Evolutionary conservation across 2,888 invertebrate genomes (phyloP).

Genomic region (Trichogramma dendrolimi): DNA sequence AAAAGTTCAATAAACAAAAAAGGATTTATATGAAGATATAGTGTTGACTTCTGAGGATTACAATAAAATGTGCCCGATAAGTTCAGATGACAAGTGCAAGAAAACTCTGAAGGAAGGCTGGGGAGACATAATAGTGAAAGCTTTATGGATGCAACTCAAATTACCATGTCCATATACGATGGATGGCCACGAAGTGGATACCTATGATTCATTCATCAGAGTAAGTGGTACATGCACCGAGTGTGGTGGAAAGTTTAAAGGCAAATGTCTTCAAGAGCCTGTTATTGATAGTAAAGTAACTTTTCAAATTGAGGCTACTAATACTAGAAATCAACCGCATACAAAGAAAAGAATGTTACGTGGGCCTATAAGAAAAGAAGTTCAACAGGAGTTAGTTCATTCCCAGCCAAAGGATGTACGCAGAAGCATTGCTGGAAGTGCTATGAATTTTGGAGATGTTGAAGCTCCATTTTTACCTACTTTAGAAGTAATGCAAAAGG

Average conservation of each 20-base stretch:
- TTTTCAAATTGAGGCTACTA: not conserved
- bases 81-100: too few relatives aligned
- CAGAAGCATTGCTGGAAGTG: not conserved
- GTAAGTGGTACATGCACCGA: conserved; percentile 1
- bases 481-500: not conserved
- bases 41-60: too few relatives aligned
- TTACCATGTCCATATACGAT: not conserved
- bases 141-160: not conserved
- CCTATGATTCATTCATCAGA: not conserved
- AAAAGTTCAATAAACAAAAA: too few relatives aligned
- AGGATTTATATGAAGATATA: too few relatives aligned
- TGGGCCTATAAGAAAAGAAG: not conserved
- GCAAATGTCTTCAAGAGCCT: not conserved
- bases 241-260: not conserved
- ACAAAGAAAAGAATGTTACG: not conserved
- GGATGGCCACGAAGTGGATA: not conserved
- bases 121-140: not conserved
- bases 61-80: too few relatives aligned
- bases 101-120: not conserved
- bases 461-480: not conserved
- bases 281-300: not conserved
- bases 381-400: not conserved
- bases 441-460: not conserved
- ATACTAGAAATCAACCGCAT: not conserved
- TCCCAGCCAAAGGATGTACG: not conserved